These are phyloP conservation scores for Sphaerophoria taeniata DNA, from an alignment of 2,888 invertebrate genomes.

Conservation along the genomic window DNA sequence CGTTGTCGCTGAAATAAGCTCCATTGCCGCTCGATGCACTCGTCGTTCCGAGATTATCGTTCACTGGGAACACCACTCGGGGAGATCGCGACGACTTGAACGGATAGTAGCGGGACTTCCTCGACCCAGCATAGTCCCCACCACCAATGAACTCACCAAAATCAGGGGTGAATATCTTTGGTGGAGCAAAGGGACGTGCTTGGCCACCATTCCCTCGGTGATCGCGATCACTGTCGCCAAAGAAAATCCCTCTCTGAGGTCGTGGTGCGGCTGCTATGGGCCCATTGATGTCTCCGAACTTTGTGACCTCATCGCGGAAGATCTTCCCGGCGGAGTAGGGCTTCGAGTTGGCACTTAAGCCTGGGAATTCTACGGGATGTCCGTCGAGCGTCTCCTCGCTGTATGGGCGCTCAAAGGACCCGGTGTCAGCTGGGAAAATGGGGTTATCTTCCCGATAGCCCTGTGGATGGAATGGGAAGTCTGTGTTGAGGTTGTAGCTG, in stretches of 20 bases:
- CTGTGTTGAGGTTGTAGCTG: constrained; percentile 80
- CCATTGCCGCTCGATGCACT: constrained; percentile 79
- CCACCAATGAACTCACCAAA: constrained; percentile 78
- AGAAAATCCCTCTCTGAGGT: constrained; percentile 80
- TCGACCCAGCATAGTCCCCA: constrained; percentile 78
- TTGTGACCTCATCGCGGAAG: constrained; percentile 82
- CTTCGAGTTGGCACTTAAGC: constrained; percentile 79
- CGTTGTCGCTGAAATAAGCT: constrained; percentile 81
- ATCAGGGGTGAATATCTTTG: constrained; percentile 80
- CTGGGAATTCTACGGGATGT: constrained; percentile 81
- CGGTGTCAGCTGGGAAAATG: constrained; percentile 78
- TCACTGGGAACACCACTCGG: constrained; percentile 82
- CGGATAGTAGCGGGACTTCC: constrained; percentile 81
- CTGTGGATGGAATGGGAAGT: constrained; percentile 82
- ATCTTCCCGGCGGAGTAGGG: constrained; percentile 79
- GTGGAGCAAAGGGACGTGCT: constrained; percentile 78
- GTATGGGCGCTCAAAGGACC: constrained; percentile 79
- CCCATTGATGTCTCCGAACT: constrained; percentile 82
- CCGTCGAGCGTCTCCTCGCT: constrained; percentile 79
- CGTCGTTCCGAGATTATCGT: constrained; percentile 81
- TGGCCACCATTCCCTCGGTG: constrained; percentile 77
- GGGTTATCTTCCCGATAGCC: constrained; percentile 82
- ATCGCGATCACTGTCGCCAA: constrained; percentile 79
- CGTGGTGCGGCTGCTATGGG: constrained; percentile 81
- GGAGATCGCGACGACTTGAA: constrained; percentile 82